phyloP scores from a whole-genome alignment of 2,888 invertebrate genomes.

The Diadromus collaris region DNA sequence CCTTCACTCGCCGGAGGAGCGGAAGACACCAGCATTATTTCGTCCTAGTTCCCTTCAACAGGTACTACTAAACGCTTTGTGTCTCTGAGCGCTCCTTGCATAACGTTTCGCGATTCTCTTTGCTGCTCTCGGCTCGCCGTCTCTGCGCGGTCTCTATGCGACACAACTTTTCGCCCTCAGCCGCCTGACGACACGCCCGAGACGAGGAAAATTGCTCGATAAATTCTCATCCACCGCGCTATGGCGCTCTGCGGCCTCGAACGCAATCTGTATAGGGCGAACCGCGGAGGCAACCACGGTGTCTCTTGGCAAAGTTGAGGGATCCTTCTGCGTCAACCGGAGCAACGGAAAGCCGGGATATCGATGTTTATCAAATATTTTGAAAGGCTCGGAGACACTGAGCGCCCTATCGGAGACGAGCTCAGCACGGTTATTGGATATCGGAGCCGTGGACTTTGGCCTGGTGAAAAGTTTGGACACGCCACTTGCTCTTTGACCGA shows the following conservation, averaged over 20 bases:
- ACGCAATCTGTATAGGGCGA: background rate
- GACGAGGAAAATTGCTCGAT: constrained; percentile 59
- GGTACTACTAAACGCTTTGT: constrained; percentile 57
- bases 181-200: constrained; percentile 46
- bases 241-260: background rate
- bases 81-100: constrained; percentile 21
- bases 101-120: constrained; percentile 39
- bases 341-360: background rate
- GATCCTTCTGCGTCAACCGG: background rate
- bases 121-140: constrained; percentile 12
- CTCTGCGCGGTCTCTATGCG: background rate
- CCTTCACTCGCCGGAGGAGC: constrained; percentile 36
- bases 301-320: background rate
- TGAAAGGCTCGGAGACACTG: background rate
- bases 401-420: background rate
- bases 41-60: constrained; percentile 58
- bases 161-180: constrained; percentile 49
- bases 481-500: background rate
- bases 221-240: constrained; percentile 52
- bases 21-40: constrained; percentile 43
- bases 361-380: constrained; percentile 1
- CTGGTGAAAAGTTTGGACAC: background rate
- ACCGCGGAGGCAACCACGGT: background rate
- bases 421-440: background rate
- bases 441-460: background rate